Percentiles rank a stretch among this genome's conserved stretches.
Evolutionary conservation across 1,140 invertebrate genomes (phyloP).

Genomic region (Bombus confusus): DNA sequence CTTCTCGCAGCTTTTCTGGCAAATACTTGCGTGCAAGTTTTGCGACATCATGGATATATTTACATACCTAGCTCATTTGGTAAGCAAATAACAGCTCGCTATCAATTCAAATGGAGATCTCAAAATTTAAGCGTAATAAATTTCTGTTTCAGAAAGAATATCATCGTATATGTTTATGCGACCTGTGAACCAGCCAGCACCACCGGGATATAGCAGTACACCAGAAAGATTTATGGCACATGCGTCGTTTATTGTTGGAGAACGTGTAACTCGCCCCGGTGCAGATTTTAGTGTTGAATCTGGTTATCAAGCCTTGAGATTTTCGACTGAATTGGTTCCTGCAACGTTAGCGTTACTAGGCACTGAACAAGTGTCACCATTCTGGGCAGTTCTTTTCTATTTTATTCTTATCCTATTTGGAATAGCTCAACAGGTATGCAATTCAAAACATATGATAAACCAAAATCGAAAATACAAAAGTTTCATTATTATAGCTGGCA

Average conservation of each 20-base stretch:
- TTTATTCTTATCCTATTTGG: slow-evolving; percentile 93
- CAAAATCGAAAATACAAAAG: background rate
- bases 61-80: slow-evolving; percentile 93
- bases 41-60: slow-evolving; percentile 87
- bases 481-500: slow-evolving; percentile 83
- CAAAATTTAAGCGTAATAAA: background rate
- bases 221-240: slow-evolving; percentile 87
- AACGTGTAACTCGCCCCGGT: slow-evolving; percentile 85
- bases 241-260: slow-evolving; percentile 88
- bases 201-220: slow-evolving; percentile 81
- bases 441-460: background rate
- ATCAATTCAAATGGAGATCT: background rate
- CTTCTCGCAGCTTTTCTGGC: slow-evolving; percentile 90
- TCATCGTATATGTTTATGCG: slow-evolving; percentile 89
- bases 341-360: slow-evolving; percentile 89
- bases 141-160: slow-evolving; percentile 85
- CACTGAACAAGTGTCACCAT: slow-evolving; percentile 88
- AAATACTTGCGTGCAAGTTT: slow-evolving; percentile 90
- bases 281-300: slow-evolving; percentile 84
- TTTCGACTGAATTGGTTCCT: slow-evolving; percentile 93
- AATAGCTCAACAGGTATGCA: slow-evolving; percentile 88
- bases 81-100: slow-evolving; percentile 78
- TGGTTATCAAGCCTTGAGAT: slow-evolving; percentile 89
- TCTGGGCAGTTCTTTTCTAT: slow-evolving; percentile 94
- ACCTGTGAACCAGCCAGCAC: slow-evolving; percentile 81